A percentile compares a stretch with the other conserved stretches of the same genome.
phyloP scores from a whole-genome alignment of 2,113 vertebrate genomes.

The Anoplopoma fimbria region DNA sequence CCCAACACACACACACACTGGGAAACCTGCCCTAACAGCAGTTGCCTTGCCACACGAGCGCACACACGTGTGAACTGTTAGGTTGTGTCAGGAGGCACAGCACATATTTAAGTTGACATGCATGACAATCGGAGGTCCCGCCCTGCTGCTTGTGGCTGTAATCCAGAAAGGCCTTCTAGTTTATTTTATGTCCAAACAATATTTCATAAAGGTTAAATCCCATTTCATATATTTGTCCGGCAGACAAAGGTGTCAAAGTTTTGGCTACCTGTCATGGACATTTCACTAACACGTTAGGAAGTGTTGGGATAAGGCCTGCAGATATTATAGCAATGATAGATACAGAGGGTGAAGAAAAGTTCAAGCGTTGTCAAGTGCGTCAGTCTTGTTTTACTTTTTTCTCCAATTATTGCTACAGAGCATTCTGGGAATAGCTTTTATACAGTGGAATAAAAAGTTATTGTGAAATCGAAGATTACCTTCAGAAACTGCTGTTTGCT shows the following conservation, averaged over 20 bases:
- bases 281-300: conserved; percentile 28
- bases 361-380: conserved; percentile 24
- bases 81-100: conserved; percentile 30
- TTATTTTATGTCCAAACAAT: conserved; percentile 8
- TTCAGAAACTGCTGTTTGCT: conserved; percentile 4
- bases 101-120: conserved; percentile 65
- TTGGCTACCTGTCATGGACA: not conserved
- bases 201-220: conserved; percentile 17
- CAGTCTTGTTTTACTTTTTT: conserved; percentile 1
- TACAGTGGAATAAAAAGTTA: not conserved
- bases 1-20: conserved; percentile 14
- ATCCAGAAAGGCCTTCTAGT: conserved; percentile 18
- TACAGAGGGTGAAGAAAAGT: conserved; percentile 17
- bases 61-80: conserved; percentile 20
- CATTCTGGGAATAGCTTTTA: conserved; percentile 3
- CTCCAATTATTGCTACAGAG: conserved; percentile 1
- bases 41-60: not conserved
- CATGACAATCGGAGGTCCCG: conserved; percentile 39
- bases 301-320: conserved; percentile 22
- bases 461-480: conserved; percentile 14
- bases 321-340: conserved; percentile 39
- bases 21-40: conserved; percentile 26
- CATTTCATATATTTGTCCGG: conserved; percentile 26
- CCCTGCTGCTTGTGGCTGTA: conserved; percentile 42
- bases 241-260: conserved; percentile 9